A percentile compares a stretch with the other conserved stretches of the same genome.
phyloP scores from a whole-genome alignment of 2,113 vertebrate genomes.

The Taxidea taxus region DNA sequence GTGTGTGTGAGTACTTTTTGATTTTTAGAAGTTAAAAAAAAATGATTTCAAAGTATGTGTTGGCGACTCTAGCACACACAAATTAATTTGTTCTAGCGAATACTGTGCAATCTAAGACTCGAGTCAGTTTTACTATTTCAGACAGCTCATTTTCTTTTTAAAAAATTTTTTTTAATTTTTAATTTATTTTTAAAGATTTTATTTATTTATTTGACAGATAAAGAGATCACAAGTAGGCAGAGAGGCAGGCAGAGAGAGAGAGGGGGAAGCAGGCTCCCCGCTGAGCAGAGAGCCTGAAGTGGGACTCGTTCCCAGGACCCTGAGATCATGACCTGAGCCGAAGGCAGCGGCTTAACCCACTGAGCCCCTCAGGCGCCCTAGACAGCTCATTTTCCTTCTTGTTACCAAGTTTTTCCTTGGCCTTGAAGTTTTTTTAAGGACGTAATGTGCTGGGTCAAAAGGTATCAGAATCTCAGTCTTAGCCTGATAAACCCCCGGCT shows the following conservation, averaged over 20 bases:
- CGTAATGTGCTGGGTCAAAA: neutral
- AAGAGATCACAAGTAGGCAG: no score
- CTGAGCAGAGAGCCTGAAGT: no score
- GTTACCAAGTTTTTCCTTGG: neutral
- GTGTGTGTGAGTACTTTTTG: neutral
- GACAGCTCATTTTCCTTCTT: neutral
- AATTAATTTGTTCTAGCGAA: neutral
- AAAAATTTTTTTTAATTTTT: no score
- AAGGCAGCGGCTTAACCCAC: no score
- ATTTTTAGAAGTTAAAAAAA: slow-evolving; percentile 1
- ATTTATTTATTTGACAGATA: no score
- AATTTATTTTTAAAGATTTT: no score
- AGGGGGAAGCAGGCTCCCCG: no score
- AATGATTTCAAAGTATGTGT: neutral
- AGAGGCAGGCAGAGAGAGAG: no score
- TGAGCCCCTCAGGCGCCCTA: no score
- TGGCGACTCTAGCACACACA: neutral
- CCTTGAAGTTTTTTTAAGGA: neutral
- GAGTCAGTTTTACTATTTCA: slow-evolving; percentile 5
- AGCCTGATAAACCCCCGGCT: neutral
- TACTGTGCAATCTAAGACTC: neutral
- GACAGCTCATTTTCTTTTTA: neutral
- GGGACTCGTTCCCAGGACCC: no score
- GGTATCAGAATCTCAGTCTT: neutral
- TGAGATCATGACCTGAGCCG: no score